phyloP scores from a whole-genome alignment of 2,888 invertebrate species.

The Xylocampa areola region DNA sequence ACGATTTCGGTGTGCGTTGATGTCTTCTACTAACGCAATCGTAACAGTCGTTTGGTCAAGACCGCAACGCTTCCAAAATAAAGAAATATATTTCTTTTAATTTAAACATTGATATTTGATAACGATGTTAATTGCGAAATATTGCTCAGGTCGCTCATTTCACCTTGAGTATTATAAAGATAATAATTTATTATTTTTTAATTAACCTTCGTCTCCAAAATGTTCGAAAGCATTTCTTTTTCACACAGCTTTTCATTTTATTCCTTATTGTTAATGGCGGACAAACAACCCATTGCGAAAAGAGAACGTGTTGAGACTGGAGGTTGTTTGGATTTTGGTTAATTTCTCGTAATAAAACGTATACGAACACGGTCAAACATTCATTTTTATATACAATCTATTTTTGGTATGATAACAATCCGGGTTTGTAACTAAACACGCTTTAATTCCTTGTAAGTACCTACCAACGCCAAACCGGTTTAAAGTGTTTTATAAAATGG shows the following conservation, averaged over 20 bases:
- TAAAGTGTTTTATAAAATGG: constrained; percentile 9
- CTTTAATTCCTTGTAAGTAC: not conserved
- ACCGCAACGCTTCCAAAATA: constrained; percentile 12
- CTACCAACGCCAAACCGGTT: too few species aligned
- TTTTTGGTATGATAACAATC: constrained; percentile 7
- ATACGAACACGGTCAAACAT: constrained; percentile 28
- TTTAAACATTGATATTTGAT: too few species aligned
- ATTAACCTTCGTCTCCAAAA: too few species aligned
- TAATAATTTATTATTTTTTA: too few species aligned
- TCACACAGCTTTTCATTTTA: constrained; percentile 42
- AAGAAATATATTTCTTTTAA: not conserved
- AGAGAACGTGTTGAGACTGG: constrained; percentile 28
- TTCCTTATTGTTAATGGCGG: constrained; percentile 17
- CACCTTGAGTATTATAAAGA: too few species aligned
- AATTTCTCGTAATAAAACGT: not conserved
- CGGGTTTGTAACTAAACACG: not conserved
- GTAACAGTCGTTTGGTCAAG: constrained; percentile 11
- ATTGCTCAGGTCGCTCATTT: too few species aligned
- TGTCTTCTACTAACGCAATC: constrained; percentile 61
- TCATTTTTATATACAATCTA: constrained; percentile 16
- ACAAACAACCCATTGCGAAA: constrained; percentile 40
- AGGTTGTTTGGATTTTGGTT: constrained; percentile 21
- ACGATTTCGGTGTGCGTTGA: constrained; percentile 63
- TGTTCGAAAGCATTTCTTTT: too few species aligned
- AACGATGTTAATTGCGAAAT: too few species aligned